Evolutionary conservation across 2,797 vertebrate genomes (phyloP).

Genomic region (Macropus fuliginosus): DNA sequence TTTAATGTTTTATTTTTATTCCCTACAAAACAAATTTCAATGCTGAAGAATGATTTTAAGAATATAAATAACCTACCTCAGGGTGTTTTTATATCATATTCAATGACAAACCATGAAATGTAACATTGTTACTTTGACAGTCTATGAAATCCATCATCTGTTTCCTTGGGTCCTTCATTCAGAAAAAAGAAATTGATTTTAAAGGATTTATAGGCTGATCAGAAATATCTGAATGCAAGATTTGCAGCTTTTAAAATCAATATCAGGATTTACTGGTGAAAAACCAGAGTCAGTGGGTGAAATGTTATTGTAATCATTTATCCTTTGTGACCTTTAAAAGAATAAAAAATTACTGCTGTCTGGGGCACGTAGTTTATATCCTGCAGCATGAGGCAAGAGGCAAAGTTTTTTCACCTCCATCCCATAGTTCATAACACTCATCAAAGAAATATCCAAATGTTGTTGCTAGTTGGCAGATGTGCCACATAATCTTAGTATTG

Average conservation of each 20-base stretch:
- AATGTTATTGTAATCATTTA: slow-evolving; percentile 69
- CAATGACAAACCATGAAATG: slow-evolving; percentile 70
- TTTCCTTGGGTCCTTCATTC: slow-evolving; percentile 75
- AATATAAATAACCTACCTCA: slow-evolving; percentile 78
- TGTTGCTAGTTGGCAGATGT: slow-evolving; percentile 33
- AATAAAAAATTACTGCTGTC: slow-evolving; percentile 54
- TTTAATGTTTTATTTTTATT: slow-evolving; percentile 80
- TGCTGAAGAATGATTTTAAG: slow-evolving; percentile 72
- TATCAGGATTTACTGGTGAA: slow-evolving; percentile 68
- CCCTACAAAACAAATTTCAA: slow-evolving; percentile 72
- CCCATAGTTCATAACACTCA: slow-evolving; percentile 6
- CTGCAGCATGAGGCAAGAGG: slow-evolving; percentile 59
- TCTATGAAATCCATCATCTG: slow-evolving; percentile 74
- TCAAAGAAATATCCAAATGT: slow-evolving; percentile 2
- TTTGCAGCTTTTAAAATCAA: slow-evolving; percentile 72
- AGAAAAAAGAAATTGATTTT: slow-evolving; percentile 65
- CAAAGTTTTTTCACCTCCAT: slow-evolving; percentile 33
- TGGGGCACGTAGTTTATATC: slow-evolving; percentile 58
- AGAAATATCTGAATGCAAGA: slow-evolving; percentile 73
- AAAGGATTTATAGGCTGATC: slow-evolving; percentile 68
- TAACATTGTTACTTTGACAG: slow-evolving; percentile 75
- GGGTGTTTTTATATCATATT: slow-evolving; percentile 72
- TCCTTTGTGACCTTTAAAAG: slow-evolving; percentile 75
- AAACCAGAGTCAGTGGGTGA: slow-evolving; percentile 53
- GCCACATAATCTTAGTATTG: slow-evolving; percentile 57